Conservation (phyloP, 1,140 invertebrate species). For the Holotrichia oblita region DNA sequence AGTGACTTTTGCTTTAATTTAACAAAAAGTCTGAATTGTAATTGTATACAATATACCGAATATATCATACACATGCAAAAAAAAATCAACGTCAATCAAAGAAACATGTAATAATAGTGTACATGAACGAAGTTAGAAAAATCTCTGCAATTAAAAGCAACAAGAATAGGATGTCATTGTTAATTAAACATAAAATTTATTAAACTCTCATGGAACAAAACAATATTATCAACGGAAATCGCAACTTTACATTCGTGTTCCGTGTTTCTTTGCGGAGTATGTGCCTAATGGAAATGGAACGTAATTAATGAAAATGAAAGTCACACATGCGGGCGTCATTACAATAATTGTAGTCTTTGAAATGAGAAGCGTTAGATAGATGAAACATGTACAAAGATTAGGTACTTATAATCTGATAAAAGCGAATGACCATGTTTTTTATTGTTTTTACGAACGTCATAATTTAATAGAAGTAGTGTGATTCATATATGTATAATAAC, state of each 20-base stretch:
- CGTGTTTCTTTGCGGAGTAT: neutral
- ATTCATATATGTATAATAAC: neutral
- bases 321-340: slow-evolving; percentile 18
- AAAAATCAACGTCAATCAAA: neutral
- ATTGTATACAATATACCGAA: neutral
- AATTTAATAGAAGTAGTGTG: neutral
- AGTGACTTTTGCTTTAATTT: no score
- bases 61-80: neutral
- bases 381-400: neutral
- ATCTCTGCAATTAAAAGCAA: slow-evolving; percentile 18
- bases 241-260: slow-evolving; percentile 30
- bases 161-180: slow-evolving; percentile 38
- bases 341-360: slow-evolving; percentile 25
- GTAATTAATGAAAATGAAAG: slow-evolving; percentile 33
- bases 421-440: neutral
- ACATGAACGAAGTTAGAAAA: slow-evolving; percentile 10
- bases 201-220: slow-evolving; percentile 36
- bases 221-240: slow-evolving; percentile 41
- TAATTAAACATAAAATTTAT: slow-evolving; percentile 40
- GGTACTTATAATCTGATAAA: neutral
- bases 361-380: neutral
- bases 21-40: no score
- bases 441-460: neutral
- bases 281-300: slow-evolving; percentile 3
- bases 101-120: neutral